These are phyloP conservation scores for Gnathonemus echidnorhynchus DNA, from an alignment of 2,113 vertebrate species.

Conservation along the genomic window DNA sequence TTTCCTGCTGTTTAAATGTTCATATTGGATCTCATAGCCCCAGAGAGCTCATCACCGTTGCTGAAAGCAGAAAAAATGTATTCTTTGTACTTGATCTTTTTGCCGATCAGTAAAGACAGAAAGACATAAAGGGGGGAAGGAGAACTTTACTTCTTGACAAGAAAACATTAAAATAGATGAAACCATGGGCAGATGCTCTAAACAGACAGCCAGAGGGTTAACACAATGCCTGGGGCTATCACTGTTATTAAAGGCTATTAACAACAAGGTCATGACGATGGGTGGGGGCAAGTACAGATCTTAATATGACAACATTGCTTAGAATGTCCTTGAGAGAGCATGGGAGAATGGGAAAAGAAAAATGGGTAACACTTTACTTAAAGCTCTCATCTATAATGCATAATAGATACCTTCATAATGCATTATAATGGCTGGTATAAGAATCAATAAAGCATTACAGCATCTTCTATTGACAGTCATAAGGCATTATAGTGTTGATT, in stretches of 20 bases:
- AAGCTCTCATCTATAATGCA: not conserved
- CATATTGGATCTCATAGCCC: not conserved
- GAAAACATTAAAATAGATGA: constrained; percentile 2
- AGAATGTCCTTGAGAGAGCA: not conserved
- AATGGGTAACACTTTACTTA: not conserved
- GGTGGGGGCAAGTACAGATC: not conserved
- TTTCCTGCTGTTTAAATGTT: not conserved
- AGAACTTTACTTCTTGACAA: not conserved
- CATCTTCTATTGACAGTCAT: not conserved
- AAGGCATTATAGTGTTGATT: not conserved
- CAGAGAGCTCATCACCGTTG: not conserved
- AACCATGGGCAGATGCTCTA: not conserved
- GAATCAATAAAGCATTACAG: not conserved
- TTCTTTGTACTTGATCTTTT: not conserved
- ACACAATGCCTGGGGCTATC: not conserved
- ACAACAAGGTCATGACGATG: not conserved
- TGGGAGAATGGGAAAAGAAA: constrained; percentile 19
- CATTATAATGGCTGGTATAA: not conserved
- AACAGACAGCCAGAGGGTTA: constrained; percentile 3
- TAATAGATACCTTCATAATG: not conserved
- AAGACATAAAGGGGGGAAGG: not conserved
- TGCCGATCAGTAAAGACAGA: not conserved
- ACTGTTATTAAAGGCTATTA: not conserved
- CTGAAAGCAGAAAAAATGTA: not conserved
- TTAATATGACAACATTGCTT: not conserved